Percentiles rank a stretch among this genome's conserved stretches.
Conservation (phyloP, 1,140 invertebrate genomes). For the Octopus sinensis region DNA sequence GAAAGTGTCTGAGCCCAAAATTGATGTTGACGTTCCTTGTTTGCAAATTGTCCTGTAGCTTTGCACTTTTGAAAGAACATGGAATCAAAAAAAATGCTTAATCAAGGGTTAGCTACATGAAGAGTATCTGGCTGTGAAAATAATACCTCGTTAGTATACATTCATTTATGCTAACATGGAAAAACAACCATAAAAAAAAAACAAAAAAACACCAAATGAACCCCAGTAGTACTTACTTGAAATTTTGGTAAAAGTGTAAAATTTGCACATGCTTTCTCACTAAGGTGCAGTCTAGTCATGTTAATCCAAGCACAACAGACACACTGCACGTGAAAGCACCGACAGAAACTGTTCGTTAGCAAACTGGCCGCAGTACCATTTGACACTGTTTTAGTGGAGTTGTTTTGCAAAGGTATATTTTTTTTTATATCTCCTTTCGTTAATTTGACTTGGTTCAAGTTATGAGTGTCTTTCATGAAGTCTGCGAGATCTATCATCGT, state of each 20-base stretch:
- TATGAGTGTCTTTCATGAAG: conserved; percentile 12
- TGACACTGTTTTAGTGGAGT: background rate
- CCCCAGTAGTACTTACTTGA: conserved; percentile 35
- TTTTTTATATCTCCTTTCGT: background rate
- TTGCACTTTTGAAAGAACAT: no score
- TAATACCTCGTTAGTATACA: no score
- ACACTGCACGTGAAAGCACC: conserved; percentile 44
- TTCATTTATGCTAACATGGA: no score
- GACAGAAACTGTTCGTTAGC: conserved; percentile 31
- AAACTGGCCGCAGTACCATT: background rate
- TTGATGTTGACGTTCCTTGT: no score
- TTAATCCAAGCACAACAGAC: conserved; percentile 43
- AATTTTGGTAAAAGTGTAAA: conserved; percentile 49
- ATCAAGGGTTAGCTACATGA: no score
- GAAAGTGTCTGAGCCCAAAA: no score
- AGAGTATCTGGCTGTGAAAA: no score
- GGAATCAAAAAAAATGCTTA: no score
- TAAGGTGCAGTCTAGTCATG: conserved; percentile 42
- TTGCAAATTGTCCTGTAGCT: no score
- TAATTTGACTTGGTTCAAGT: conserved; percentile 3
- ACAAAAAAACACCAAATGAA: no score
- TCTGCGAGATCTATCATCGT: conserved; percentile 41
- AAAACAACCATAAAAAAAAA: no score
- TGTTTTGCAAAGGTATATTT: background rate
- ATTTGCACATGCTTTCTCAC: conserved; percentile 43